Percentiles rank a stretch among this genome's conserved stretches.
phyloP scores from a whole-genome alignment of 2,888 invertebrate species.

The Carpatolechia fugitivella region DNA sequence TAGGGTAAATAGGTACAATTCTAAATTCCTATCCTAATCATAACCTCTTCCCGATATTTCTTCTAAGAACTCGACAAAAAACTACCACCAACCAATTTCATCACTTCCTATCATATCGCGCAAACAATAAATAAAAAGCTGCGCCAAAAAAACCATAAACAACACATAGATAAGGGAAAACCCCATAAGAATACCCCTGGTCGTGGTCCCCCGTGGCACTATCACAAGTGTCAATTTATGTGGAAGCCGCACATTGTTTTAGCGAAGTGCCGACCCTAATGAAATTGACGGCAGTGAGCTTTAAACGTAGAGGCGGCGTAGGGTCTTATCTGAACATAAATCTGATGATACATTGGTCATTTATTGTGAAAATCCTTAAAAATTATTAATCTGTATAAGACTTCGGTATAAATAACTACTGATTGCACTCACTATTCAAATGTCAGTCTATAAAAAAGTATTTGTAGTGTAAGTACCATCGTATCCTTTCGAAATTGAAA shows the following conservation, averaged over 20 bases:
- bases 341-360: too few relatives aligned
- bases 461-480: too few relatives aligned
- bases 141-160: background rate
- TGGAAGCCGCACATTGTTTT: conserved; percentile 48
- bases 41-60: background rate
- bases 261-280: conserved; percentile 59
- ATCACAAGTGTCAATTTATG: conserved; percentile 60
- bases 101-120: background rate
- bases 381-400: too few relatives aligned
- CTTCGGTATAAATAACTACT: too few relatives aligned
- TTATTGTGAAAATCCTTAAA: too few relatives aligned
- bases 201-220: conserved; percentile 23
- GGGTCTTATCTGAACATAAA: background rate
- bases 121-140: background rate
- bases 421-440: too few relatives aligned
- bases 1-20: too few relatives aligned
- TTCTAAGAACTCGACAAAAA: background rate
- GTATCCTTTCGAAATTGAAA: too few relatives aligned
- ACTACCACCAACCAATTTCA: background rate
- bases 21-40: background rate
- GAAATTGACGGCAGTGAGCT: conserved; percentile 51
- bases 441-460: too few relatives aligned
- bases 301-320: conserved; percentile 17
- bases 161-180: conserved; percentile 1
- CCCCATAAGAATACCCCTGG: conserved; percentile 13